A percentile compares a stretch with the other conserved stretches of the same genome.
phyloP scores from a whole-genome alignment of 2,113 vertebrate genomes.

The Cyprinodon tularosa region DNA sequence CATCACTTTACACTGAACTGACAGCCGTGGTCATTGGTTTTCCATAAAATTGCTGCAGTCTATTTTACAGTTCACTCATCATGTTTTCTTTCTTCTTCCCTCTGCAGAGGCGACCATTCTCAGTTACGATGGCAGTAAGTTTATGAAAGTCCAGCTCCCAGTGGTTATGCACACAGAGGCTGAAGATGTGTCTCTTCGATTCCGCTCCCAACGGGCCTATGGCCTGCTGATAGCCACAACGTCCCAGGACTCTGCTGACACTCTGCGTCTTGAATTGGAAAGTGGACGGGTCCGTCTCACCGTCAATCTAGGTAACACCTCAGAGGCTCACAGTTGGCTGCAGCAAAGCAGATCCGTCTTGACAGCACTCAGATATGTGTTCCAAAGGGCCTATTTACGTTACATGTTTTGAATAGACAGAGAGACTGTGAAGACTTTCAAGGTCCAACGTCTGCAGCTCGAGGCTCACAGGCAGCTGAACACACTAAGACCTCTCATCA shows the following conservation, averaged over 20 bases:
- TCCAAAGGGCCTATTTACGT: constrained; percentile 29
- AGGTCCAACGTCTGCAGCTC: constrained; percentile 97
- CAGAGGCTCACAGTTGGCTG: constrained; percentile 25
- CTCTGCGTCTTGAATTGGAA: constrained; percentile 93
- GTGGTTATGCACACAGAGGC: constrained; percentile 98
- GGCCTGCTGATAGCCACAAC: constrained; percentile 98
- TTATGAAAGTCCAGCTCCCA: constrained; percentile 98
- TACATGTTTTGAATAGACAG: constrained; percentile 80
- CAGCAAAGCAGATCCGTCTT: constrained; percentile 34
- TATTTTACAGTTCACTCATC: constrained; percentile 19
- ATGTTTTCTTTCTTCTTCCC: constrained; percentile 2
- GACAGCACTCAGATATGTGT: constrained; percentile 23
- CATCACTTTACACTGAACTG: constrained; percentile 16
- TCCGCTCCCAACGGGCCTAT: constrained; percentile 93
- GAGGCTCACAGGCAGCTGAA: constrained; percentile 93
- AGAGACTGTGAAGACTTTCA: constrained; percentile 92
- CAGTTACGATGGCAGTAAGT: constrained; percentile 98
- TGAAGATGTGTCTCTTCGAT: constrained; percentile 93
- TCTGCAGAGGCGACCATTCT: constrained; percentile 92
- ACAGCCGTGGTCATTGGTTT: constrained; percentile 14
- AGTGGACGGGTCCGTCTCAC: constrained; percentile 94
- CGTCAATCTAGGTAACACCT: constrained; percentile 95
- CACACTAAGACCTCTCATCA: constrained; percentile 83
- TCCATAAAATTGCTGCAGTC: constrained; percentile 5
- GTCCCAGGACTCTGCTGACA: constrained; percentile 93